Evolutionary conservation across 2,888 invertebrate species (phyloP).

Genomic region (Clusia tigrina): DNA sequence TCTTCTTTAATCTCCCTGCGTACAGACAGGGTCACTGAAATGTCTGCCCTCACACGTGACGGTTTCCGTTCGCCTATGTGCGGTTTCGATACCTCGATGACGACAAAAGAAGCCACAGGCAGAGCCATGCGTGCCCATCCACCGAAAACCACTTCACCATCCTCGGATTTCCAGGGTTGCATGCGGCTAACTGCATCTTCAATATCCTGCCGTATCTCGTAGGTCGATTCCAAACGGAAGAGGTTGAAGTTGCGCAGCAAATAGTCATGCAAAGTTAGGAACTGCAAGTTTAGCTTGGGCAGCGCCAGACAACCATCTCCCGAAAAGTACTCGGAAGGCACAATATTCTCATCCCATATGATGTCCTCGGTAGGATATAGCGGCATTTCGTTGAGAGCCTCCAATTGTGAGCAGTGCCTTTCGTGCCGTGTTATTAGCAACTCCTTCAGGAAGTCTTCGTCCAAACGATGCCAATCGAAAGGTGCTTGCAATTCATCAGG

Average conservation of each 20-base stretch:
- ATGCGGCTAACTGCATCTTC: slow-evolving; percentile 95
- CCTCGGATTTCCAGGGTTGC: slow-evolving; percentile 94
- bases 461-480: slow-evolving; percentile 76
- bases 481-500: slow-evolving; percentile 77
- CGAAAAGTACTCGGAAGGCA: slow-evolving; percentile 96
- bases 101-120: slow-evolving; percentile 89
- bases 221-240: slow-evolving; percentile 95
- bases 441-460: slow-evolving; percentile 84
- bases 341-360: slow-evolving; percentile 99
- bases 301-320: slow-evolving; percentile 95
- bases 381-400: slow-evolving; percentile 96
- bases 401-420: slow-evolving; percentile 87
- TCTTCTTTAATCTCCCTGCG: slow-evolving; percentile 91
- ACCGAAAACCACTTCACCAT: slow-evolving; percentile 86
- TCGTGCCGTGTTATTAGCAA: slow-evolving; percentile 88
- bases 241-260: slow-evolving; percentile 95
- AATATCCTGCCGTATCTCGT: slow-evolving; percentile 96
- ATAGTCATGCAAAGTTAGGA: slow-evolving; percentile 97
- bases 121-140: slow-evolving; percentile 99
- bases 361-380: slow-evolving; percentile 97
- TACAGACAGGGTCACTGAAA: slow-evolving; percentile 90
- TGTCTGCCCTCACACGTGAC: slow-evolving; percentile 93
- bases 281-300: slow-evolving; percentile 97
- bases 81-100: slow-evolving; percentile 93
- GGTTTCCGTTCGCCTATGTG: slow-evolving; percentile 95